Evolutionary conservation across 2,888 invertebrate species (phyloP), one percentile per base, ranked within the genome.

Genomic region (Embidobia sp.): DNA sequence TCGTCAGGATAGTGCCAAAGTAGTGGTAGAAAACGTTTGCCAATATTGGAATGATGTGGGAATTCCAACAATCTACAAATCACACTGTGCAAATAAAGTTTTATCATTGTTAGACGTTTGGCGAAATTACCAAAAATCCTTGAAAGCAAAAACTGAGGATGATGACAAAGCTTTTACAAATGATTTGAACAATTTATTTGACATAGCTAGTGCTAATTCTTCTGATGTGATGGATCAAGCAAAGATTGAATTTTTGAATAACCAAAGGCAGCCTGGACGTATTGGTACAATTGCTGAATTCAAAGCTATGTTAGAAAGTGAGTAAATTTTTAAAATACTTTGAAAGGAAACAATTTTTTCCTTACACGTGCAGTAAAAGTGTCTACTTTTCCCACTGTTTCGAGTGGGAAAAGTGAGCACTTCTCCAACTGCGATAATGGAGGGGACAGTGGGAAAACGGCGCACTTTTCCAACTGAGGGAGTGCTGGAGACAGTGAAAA

Each of bases 71-170:
- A 49, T 16, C 29, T 2, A 31, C 6, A 49, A 49, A 29, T 7
- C 8, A n/a, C 49, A 49, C 3, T 49, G 49, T 26, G 18, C 11
- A 49, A n/a, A n/a, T 26, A n/a, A 8, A 16, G n/a, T 49, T 8
- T n/a, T 16, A 11, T 4, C 29, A 8, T 31, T 15, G 16, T 31
- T 22, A 6, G 11, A 49, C n/a, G 22, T 29, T 16, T 49, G 49
- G 49, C 22, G 49, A 31, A 16, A n/a, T 7, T 31, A 4, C 11
- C 49, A 49, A 49, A 49, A 49, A 49, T 11, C 10, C 31, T 1
- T 16, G 11, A 49, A 26, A 49, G 49, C 15, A 29, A 16, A 49
- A 49, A 31, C 11, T 7, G 11, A n/a, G n/a, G n/a, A 42, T 22
- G 42, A 42, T 13, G 27, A 46, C 27, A 19, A 10, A 46, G 6